phyloP scores from a whole-genome alignment of 2,797 vertebrate species.

The Hipposideros larvatus region DNA sequence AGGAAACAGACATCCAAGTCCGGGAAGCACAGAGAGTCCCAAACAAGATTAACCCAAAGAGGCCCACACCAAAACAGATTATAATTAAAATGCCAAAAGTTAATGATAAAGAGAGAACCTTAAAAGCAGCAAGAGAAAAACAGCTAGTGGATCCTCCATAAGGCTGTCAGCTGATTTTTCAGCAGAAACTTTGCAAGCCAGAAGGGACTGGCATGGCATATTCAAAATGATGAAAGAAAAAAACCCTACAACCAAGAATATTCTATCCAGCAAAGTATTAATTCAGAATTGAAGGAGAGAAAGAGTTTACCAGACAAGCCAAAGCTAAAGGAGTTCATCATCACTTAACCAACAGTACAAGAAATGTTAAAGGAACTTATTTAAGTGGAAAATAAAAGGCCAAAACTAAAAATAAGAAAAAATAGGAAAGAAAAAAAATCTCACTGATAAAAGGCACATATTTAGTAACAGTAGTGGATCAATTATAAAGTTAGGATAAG shows the following conservation, averaged over 20 bases:
- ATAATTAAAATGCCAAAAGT: neutral
- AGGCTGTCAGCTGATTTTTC: neutral
- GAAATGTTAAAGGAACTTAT: neutral
- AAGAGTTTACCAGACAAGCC: neutral
- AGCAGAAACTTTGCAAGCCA: neutral
- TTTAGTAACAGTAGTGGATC: neutral
- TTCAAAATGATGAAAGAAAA: neutral
- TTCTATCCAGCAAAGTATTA: neutral
- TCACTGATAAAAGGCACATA: neutral
- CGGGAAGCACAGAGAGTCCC: neutral
- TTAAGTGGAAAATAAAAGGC: neutral
- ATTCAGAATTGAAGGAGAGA: neutral
- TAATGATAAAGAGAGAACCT: neutral
- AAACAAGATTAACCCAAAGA: neutral
- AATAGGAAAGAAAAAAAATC: neutral
- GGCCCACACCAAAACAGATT: neutral
- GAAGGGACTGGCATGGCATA: neutral
- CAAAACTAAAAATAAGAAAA: neutral
- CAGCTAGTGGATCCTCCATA: neutral
- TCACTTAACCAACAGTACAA: neutral
- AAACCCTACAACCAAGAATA: neutral
- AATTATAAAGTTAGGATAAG: neutral
- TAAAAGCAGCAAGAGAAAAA: neutral
- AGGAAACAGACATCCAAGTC: neutral
- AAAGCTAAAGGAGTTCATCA: neutral